Evolutionary conservation across 2,888 invertebrate genomes (phyloP), one percentile per base, ranked within the genome.

Genomic region (Phaedon cochleariae): DNA sequence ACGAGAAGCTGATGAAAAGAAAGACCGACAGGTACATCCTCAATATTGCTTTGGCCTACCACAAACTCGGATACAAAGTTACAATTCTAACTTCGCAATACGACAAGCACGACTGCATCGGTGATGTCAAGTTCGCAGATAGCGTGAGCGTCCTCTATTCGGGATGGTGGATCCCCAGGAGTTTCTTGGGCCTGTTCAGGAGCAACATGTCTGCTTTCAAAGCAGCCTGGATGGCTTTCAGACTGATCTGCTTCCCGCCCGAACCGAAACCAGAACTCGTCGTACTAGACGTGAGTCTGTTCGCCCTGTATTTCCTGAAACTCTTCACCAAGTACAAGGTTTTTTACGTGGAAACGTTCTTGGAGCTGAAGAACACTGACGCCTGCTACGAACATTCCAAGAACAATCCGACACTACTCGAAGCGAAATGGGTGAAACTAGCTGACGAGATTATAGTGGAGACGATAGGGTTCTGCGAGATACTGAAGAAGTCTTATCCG

Each of bases 401-500:
- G 37, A 68, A 80, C 3, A 72, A 69, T 15, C 77, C 81, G 0
- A 73, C 76, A 37, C 65, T 80, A 20, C 59, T 79, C 9, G 78
- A 77, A 26, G 77, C 76, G 1, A 79, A 77, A 68, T 76, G 76
- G 65, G 68, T 83, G 4, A 78, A 79, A 62, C 63, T 76, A 15
- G 81, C 82, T 0, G 73, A 81, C 62, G 80, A 80, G 70, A 73
- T 83, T 9, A 69, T 83, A 7, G 80, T 82, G 6, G 79, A 79
- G 68, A 78, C 76, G 2, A 75, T 75, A 26, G 75, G 76, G 2
- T 76, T 81, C 49, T 77, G 75, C 0, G 79, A 81, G 18, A 74
- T 81, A 21, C 76, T 82, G 59, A 73, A 70, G 57, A 74, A 79
- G 58, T 80, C 80, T 0, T 79, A 76, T 65, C 81, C 81, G 4